These are phyloP conservation scores for Drosophila bipectinata DNA, from an alignment of 1,140 invertebrate genomes.

Conservation along the genomic window DNA sequence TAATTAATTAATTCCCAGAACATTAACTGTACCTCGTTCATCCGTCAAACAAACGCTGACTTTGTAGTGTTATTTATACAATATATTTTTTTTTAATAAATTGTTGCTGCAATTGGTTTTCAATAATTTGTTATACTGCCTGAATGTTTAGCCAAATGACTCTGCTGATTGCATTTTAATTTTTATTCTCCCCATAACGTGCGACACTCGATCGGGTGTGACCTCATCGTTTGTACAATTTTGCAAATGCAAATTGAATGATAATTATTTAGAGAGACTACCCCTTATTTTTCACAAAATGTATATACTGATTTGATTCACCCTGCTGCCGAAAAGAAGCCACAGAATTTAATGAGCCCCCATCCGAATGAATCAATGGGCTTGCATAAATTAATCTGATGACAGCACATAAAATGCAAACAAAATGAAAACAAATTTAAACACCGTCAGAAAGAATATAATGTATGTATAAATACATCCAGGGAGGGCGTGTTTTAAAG, in stretches of 20 bases:
- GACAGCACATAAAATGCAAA: slow-evolving; percentile 56
- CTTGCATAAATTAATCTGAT: slow-evolving; percentile 58
- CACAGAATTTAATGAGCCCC: slow-evolving; percentile 31
- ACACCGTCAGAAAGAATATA: background rate
- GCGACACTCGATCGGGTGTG: slow-evolving; percentile 41
- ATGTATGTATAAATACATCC: background rate
- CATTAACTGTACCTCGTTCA: slow-evolving; percentile 26
- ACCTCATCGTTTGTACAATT: slow-evolving; percentile 48
- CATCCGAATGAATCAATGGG: slow-evolving; percentile 63
- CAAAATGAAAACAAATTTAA: slow-evolving; percentile 45
- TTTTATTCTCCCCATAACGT: slow-evolving; percentile 42
- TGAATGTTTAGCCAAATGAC: slow-evolving; percentile 54
- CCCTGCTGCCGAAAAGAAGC: slow-evolving; percentile 7
- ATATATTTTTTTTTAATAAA: slow-evolving; percentile 32
- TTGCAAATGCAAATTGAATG: slow-evolving; percentile 55
- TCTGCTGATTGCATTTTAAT: slow-evolving; percentile 70
- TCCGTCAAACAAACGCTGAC: slow-evolving; percentile 15
- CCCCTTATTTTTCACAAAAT: background rate
- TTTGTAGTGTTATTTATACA: slow-evolving; percentile 10
- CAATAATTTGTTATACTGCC: slow-evolving; percentile 45
- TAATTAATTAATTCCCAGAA: slow-evolving; percentile 22
- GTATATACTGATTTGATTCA: background rate
- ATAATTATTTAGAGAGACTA: slow-evolving; percentile 26
- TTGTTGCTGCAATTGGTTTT: slow-evolving; percentile 47
- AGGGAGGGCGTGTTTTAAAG: slow-evolving; percentile 44